These are phyloP conservation scores for Glyphotaelius pellucidus DNA, from an alignment of 2,888 invertebrate species.

Conservation along the genomic window DNA sequence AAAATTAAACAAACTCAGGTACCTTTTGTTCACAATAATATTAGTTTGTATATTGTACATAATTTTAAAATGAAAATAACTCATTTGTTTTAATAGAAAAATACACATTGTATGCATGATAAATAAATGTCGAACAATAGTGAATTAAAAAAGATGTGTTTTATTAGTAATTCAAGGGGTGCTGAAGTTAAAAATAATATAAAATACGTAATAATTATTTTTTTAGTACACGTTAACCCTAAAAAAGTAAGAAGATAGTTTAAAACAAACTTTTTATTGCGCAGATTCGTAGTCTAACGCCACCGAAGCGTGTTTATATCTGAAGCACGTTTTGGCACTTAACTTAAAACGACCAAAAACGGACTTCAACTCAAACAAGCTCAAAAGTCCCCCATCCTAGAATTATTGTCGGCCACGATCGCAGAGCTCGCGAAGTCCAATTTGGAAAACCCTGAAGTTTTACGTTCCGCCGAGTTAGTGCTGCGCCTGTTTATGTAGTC, in stretches of 20 bases:
- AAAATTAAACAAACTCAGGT: too few species aligned
- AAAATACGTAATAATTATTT: neutral
- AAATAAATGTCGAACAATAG: too few species aligned
- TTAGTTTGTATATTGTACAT: too few species aligned
- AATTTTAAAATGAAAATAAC: too few species aligned
- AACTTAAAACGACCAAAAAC: neutral
- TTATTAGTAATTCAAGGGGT: too few species aligned
- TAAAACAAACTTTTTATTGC: neutral
- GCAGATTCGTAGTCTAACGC: neutral
- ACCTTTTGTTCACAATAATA: too few species aligned
- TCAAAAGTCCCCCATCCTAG: neutral
- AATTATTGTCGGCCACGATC: neutral
- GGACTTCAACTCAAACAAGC: neutral
- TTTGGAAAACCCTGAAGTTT: neutral
- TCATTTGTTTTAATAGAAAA: too few species aligned
- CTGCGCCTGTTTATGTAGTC: constrained; percentile 9
- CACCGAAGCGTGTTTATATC: neutral
- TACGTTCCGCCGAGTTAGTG: neutral
- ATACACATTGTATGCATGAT: too few species aligned
- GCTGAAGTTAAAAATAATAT: too few species aligned
- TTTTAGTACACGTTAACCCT: neutral
- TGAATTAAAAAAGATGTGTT: too few species aligned
- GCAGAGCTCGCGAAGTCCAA: neutral
- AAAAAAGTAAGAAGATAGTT: neutral
- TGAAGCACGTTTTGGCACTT: neutral